Base-by-base conservation (phyloP, 2,888 invertebrate species). In the Limenitis camilla region DNA sequence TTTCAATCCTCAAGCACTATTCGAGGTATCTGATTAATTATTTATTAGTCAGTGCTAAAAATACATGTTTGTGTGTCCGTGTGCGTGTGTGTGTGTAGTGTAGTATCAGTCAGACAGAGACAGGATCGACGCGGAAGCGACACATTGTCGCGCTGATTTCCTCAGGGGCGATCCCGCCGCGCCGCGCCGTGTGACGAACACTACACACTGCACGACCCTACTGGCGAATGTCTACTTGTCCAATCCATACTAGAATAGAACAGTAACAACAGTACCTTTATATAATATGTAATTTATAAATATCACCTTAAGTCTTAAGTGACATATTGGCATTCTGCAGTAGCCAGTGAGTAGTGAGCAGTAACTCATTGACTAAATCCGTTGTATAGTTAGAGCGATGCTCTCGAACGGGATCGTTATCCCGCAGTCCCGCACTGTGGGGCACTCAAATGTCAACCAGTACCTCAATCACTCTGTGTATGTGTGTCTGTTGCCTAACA, bases 91-190 rank as follows among this genome's bases (percentile, higher is more conserved):
- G 7, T 30, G 8, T 31, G 35, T 35, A 43, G 31, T 29, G 6
- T 7, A 39, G 43, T 33, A 35, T 31, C 39, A 40, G 49, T 30
- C 35, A 44, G 27, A 49, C 31, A 9, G 44, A 40, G 35, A 46
- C 10, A 29, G 46, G 40, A 42, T 44, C 42, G 53, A 39, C 48
- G 46, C 55, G 65, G 66, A 64, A 61, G 62, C 55, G 59, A 55
- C 56, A 60, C 60, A 65, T 65, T 62, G 62, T 44, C 62, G 61
- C 61, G 54, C 45, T 60, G 62, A 65, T 61, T 62, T 65, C 66
- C 67, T 63, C 53, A 53, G 65, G 63, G 64, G 63, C 56, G 44
- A 19, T 3, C 19, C 19, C 19, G 19, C 19, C 19, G 19, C 3
- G 19, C 19, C 32, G 27, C 33, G 5, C 8, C 7, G 9, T 35